A percentile compares a stretch with the other conserved stretches of the same genome.
These are phyloP conservation scores for Holothuria leucospilota DNA, from an alignment of 53 echinoderm and acorn worm species.

Conservation along the genomic window DNA sequence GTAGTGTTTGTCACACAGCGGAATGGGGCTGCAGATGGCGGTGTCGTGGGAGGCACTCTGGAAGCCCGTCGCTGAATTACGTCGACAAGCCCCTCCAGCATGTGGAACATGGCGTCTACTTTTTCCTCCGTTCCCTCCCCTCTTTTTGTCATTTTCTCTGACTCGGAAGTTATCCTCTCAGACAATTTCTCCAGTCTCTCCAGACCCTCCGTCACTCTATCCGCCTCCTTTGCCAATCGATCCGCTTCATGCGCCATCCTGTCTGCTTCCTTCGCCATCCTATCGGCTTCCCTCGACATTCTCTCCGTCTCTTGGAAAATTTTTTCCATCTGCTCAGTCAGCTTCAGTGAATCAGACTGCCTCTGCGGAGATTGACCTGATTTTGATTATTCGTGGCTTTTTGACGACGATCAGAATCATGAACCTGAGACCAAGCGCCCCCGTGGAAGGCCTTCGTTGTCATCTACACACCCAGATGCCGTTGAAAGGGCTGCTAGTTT, in stretches of 20 bases:
- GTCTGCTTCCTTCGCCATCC: background rate
- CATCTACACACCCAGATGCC: background rate
- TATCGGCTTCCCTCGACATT: background rate
- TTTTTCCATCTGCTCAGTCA: background rate
- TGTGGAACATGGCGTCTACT: background rate
- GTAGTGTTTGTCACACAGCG: background rate
- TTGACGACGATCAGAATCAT: background rate
- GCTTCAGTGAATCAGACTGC: too few species aligned
- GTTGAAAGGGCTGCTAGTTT: background rate
- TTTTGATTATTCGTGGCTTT: background rate
- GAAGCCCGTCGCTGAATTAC: background rate
- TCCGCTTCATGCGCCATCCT: background rate
- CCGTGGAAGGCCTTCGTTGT: conserved; percentile 8
- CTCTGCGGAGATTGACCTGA: too few species aligned
- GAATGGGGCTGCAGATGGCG: background rate
- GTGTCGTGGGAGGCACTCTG: background rate
- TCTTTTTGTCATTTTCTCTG: background rate
- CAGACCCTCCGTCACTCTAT: background rate
- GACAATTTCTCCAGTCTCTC: background rate
- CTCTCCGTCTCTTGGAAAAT: background rate
- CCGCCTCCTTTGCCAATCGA: background rate
- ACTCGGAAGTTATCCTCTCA: background rate
- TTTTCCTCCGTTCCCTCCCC: background rate
- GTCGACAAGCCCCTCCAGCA: conserved; percentile 1
- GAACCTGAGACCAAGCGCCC: background rate